Base-by-base conservation (phyloP, 1,140 invertebrate genomes). In the Nasonia vitripennis region DNA sequence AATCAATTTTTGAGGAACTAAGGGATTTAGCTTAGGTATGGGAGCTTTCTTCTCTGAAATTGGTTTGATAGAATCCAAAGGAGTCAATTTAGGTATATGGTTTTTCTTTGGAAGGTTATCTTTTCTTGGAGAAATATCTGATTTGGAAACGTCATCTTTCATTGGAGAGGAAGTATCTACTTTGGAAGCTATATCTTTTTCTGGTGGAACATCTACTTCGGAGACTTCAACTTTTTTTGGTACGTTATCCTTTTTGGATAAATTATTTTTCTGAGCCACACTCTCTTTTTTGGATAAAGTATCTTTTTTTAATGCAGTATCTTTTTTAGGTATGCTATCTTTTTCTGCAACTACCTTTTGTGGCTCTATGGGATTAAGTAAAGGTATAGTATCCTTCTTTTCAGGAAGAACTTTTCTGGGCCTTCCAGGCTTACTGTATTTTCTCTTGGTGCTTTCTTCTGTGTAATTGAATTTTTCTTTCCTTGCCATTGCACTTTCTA, bases 401-500 rank as follows among this genome's bases (percentile, higher is more conserved):
- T 78, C 23, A 86, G 74, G 9, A 48, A 81, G 34, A 9, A 90
- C 17, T 37, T 92, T 92, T 75, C 92, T 93, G 2, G 91, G 92
- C 23, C 92, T 88, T 0, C 93, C 92, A 3, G 92, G 90, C 84
- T 90, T 92, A 80, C 86, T 92, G 23, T 93, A 93, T 77, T 90
- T 93, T 82, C 90, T 90, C 23, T 91, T 89, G n/a, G 89, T 87
- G 86, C 90, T 91, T 71, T 93, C 93, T 51, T 91, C 91, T 0
- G 92, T 93, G 78, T 92, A 93, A 79, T 93, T 92, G 2, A 92
- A 94, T 34, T 94, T 94, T 88, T 94, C 93, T 81, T 94, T 94
- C 9, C 92, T 89, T 7, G 93, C 93, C 88, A 94, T 94, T 7
- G 93, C 93, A 85, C 91, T 94, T 87, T 94, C 93, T 0, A 94